These are phyloP conservation scores for Danio rerio DNA, from an alignment of 2,113 vertebrate species.

Conservation along the genomic window GRCz12tu NC_133184.1:56770001-56770500, in stretches of 20 bases:
- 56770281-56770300: constrained; percentile 77
- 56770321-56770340: constrained; percentile 96
- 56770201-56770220: constrained; percentile 82
- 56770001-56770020: constrained; percentile 76
- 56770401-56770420: constrained; percentile 80
- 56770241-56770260: constrained; percentile 92
- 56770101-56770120: constrained; percentile 78
- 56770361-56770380: constrained; percentile 75
- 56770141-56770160: constrained; percentile 83
- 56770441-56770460: constrained; percentile 72
- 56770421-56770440: constrained; percentile 90
- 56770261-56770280: constrained; percentile 84
- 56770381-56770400: constrained; percentile 80
- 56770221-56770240: constrained; percentile 74
- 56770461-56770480: constrained; percentile 74
- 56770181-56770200: constrained; percentile 85
- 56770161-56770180: constrained; percentile 83
- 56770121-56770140: constrained; percentile 74
- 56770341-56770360: constrained; percentile 81
- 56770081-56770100: constrained; percentile 88
- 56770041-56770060: constrained; percentile 90
- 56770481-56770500: constrained; percentile 88
- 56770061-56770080: constrained; percentile 94
- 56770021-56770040: constrained; percentile 82
- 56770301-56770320: constrained; percentile 79